Conservation (phyloP, 2,113 vertebrate species). For the Spea multiplicata region DNA sequence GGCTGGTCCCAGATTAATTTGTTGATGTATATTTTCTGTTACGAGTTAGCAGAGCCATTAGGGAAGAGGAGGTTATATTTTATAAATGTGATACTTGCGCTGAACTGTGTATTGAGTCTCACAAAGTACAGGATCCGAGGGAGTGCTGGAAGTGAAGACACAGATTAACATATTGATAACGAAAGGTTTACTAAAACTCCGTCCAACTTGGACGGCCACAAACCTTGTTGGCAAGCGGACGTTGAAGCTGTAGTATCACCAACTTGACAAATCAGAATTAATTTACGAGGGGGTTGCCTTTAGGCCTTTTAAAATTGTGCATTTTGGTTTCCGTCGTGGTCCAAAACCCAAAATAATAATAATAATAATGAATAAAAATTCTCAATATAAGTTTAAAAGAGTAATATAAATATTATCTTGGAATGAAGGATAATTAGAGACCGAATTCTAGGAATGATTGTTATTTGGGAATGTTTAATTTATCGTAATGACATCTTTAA, state of each 20-base stretch:
- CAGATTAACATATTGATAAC: conserved; percentile 29
- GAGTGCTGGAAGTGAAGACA: not conserved
- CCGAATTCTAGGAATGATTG: too few species aligned
- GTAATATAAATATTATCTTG: too few species aligned
- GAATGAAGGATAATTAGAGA: too few species aligned
- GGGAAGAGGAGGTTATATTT: conserved; percentile 4
- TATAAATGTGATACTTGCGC: not conserved
- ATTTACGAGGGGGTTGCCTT: conserved; percentile 23
- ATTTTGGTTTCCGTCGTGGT: not conserved
- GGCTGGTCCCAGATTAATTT: not conserved
- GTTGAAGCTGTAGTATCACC: not conserved
- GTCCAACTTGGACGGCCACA: not conserved
- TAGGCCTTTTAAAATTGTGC: not conserved
- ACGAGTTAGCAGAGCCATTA: not conserved
- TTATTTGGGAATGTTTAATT: too few species aligned
- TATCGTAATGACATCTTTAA: too few species aligned
- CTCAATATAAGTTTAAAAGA: too few species aligned
- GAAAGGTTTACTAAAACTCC: not conserved
- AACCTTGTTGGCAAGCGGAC: conserved; percentile 8
- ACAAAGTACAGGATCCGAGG: not conserved
- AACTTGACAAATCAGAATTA: conserved; percentile 32
- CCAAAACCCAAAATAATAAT: not conserved
- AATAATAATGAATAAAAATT: not conserved
- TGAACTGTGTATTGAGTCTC: not conserved
- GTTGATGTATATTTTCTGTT: conserved; percentile 6